Evolutionary conservation across 2,797 vertebrate genomes (phyloP), one percentile per base, ranked within the genome.

Genomic region (Sebastes aleutianus): DNA sequence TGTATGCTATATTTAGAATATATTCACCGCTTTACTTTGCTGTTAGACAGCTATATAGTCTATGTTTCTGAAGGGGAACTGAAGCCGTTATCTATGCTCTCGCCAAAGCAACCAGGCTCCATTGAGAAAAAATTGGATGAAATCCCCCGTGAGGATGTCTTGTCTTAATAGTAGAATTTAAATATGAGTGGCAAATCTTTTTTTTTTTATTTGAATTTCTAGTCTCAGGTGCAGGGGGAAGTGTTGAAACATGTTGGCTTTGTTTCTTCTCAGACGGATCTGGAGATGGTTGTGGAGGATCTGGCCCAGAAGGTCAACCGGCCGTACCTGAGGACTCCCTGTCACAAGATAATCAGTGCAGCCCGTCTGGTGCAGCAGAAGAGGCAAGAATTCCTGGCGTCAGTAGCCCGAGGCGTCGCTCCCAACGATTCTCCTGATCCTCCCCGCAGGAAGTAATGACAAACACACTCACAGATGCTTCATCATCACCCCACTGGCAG

Each of bases 261-360:
- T 69, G 16, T 71, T n/a, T 76, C 16, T 34, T 64, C 65, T 62
- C 92, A 99, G 98, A 99, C 98, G 56, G 99, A 99, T 92, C 94
- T 99, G 86, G 99, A 99, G 95, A 99, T 99, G 97, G 98, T 99
- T 20, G 99, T 98, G 53, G 98, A 99, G 92, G 99, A 99, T 91
- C 96, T 99, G 91, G 98, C 99, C 56, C 99, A 99, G 94, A 99
- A 99, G 93, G 98, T 99, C 73, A 99, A 99, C 91, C 95, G 99
- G 90, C 98, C 99, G 81, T 99, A 99, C 91, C 96, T 99, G 89
- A 97, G 98, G 84, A 99, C 99, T 0, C 98, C 99, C 16, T 97
- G 97, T 75, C 99, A 99, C 91, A 99, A 98, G 92, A 99, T 99
- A 62, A 98, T 99, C 88, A 97, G 97, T 0, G 98, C 98, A 0